phyloP scores from a whole-genome alignment of 2,888 invertebrate species.

The Dendrolimus pini region DNA sequence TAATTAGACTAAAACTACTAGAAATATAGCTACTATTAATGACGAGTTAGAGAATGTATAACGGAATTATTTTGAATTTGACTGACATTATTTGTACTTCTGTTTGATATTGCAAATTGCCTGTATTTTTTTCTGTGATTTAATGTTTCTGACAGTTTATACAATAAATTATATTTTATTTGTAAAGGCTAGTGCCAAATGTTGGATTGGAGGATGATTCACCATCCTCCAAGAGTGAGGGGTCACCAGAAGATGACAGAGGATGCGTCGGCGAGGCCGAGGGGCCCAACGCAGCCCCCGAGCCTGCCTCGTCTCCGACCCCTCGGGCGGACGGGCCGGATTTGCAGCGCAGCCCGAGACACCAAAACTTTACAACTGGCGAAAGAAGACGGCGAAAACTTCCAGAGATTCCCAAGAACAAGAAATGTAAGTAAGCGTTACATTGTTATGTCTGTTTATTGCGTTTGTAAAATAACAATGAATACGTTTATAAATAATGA shows the following conservation, averaged over 20 bases:
- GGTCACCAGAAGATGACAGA: slow-evolving; percentile 79
- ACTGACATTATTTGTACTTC: no score
- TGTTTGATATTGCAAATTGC: no score
- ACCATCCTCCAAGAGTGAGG: slow-evolving; percentile 86
- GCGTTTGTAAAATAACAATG: no score
- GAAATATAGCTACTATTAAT: no score
- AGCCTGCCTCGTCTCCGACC: slow-evolving; percentile 38
- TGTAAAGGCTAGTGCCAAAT: slow-evolving; percentile 87
- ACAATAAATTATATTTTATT: neutral
- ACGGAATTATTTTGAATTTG: no score
- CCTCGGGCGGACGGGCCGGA: slow-evolving; percentile 43
- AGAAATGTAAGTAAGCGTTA: slow-evolving; percentile 82
- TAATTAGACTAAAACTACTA: no score
- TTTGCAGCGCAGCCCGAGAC: slow-evolving; percentile 48
- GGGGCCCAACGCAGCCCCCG: slow-evolving; percentile 25
- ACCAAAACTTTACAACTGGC: slow-evolving; percentile 55
- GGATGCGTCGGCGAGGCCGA: slow-evolving; percentile 77
- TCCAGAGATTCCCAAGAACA: slow-evolving; percentile 93
- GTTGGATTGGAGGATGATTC: slow-evolving; percentile 88
- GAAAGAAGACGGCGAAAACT: slow-evolving; percentile 88
- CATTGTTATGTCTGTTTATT: slow-evolving; percentile 1
- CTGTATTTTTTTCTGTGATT: no score
- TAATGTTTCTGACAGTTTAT: neutral
- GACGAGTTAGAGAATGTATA: no score
- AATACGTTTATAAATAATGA: neutral